phyloP scores from a whole-genome alignment of 2,888 invertebrate species.

The Ormyrus labotus region DNA sequence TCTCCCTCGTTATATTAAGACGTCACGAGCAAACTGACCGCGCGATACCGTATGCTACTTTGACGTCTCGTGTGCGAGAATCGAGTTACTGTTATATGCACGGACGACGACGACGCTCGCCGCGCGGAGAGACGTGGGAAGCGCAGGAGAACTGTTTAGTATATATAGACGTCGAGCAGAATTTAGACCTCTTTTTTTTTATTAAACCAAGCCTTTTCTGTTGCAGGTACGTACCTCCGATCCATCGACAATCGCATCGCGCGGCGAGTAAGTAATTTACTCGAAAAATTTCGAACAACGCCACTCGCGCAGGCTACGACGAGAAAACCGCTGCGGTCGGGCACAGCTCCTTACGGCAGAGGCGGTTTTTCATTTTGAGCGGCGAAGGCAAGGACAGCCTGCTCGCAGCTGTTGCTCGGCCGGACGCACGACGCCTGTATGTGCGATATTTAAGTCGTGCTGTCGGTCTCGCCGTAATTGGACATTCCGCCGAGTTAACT shows the following conservation, averaged over 20 bases:
- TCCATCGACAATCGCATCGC: not conserved
- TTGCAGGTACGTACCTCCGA: slow-evolving; percentile 32
- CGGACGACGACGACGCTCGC: too few species aligned
- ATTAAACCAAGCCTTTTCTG: not conserved
- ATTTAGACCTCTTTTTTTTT: not conserved
- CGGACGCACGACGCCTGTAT: not conserved
- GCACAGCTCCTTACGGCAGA: too few species aligned
- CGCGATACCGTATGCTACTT: too few species aligned
- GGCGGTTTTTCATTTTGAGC: too few species aligned
- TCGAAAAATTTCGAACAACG: not conserved
- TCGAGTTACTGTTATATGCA: slow-evolving; percentile 14
- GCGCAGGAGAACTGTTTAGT: too few species aligned
- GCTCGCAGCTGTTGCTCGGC: too few species aligned
- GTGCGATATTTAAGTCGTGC: slow-evolving; percentile 53
- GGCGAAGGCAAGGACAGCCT: too few species aligned
- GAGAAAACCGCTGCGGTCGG: too few species aligned
- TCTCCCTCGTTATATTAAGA: slow-evolving; percentile 36
- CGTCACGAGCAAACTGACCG: slow-evolving; percentile 33
- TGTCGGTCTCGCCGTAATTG: slow-evolving; percentile 55
- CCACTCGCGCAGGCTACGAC: not conserved
- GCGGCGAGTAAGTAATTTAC: not conserved
- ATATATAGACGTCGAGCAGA: not conserved
- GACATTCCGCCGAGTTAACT: slow-evolving; percentile 54
- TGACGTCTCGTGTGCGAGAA: not conserved
- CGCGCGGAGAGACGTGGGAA: too few species aligned